phyloP scores from a whole-genome alignment of 2,888 invertebrate genomes.

The Phasia obesa region DNA sequence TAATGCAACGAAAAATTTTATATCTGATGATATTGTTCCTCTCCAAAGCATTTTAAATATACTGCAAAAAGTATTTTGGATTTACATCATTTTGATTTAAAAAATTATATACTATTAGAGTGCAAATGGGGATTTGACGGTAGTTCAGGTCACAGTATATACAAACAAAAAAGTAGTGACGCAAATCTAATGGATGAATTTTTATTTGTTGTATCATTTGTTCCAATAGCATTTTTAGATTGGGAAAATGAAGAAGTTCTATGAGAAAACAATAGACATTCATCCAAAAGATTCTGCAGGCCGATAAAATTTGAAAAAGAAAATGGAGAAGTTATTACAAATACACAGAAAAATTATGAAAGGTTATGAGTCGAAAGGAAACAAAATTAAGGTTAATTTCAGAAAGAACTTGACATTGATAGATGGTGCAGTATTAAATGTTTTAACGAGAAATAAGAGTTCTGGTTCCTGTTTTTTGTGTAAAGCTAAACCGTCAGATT shows the following conservation, averaged over 20 bases:
- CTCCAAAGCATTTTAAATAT: constrained; percentile 21
- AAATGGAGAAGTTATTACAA: too few species aligned
- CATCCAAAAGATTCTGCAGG: constrained; percentile 3
- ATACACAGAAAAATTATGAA: too few species aligned
- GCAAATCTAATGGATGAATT: constrained; percentile 24
- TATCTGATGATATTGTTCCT: constrained; percentile 11
- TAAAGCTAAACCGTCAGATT: too few species aligned
- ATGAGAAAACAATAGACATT: constrained; percentile 43
- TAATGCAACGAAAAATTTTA: background rate
- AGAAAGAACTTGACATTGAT: too few species aligned
- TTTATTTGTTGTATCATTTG: constrained; percentile 40
- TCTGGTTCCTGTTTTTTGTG: too few species aligned
- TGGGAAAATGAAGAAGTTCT: constrained; percentile 8
- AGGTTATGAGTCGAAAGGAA: too few species aligned
- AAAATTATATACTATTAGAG: constrained; percentile 22
- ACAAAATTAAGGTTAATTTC: too few species aligned
- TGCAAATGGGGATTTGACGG: constrained; percentile 26
- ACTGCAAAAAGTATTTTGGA: constrained; percentile 24
- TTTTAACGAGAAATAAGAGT: too few species aligned
- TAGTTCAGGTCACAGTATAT: background rate
- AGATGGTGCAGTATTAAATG: too few species aligned
- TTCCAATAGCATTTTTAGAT: constrained; percentile 32
- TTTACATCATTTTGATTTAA: background rate
- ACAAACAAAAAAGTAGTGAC: constrained; percentile 32
- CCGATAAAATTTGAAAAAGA: too few species aligned